Evolutionary conservation across 2,797 vertebrate genomes (phyloP).

Genomic region (Loriculus beryllinus): DNA sequence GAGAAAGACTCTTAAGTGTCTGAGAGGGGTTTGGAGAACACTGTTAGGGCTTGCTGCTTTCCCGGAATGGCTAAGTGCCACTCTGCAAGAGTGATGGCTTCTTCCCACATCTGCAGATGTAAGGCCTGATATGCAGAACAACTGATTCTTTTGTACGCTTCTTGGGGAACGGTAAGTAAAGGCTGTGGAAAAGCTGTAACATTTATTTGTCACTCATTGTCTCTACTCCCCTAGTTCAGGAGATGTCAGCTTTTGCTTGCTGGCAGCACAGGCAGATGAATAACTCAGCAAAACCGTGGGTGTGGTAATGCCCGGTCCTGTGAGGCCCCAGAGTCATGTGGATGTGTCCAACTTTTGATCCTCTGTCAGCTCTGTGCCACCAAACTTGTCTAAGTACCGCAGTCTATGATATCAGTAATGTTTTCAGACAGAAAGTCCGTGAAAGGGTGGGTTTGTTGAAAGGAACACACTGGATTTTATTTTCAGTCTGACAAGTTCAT

Average conservation of each 20-base stretch:
- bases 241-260: not conserved
- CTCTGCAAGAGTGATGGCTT: not conserved
- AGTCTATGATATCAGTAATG: not conserved
- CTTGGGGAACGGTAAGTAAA: not conserved
- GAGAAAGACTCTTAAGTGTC: not conserved
- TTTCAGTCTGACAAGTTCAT: conserved; percentile 25
- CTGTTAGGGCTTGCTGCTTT: not conserved
- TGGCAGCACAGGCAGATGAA: not conserved
- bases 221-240: not conserved
- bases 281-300: not conserved
- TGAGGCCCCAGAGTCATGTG: accelerated
- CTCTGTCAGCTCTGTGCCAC: not conserved
- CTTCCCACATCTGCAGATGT: not conserved
- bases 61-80: not conserved
- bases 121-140: conserved; percentile 16
- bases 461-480: not conserved
- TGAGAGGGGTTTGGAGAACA: not conserved
- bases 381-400: not conserved
- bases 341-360: not conserved
- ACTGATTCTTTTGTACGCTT: not conserved
- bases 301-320: not conserved
- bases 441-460: not conserved
- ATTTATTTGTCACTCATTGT: not conserved
- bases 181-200: not conserved
- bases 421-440: not conserved